Evolutionary conservation across 1,140 invertebrate species (phyloP).

Genomic region (Coptotermes formosanus): DNA sequence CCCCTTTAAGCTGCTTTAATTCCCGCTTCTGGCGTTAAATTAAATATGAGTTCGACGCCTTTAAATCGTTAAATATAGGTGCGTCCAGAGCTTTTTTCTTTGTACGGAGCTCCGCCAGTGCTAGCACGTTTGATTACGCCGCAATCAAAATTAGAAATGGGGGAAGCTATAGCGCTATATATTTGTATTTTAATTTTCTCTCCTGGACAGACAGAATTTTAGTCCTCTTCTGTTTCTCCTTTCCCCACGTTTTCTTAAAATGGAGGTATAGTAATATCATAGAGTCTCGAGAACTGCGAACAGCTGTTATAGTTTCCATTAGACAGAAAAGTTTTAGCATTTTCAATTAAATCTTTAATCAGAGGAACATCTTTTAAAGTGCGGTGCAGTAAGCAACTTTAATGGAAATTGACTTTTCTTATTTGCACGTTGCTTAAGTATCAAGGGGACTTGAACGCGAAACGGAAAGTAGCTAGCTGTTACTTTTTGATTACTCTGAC

Average conservation of each 20-base stretch:
- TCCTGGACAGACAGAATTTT: not conserved
- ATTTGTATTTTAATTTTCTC: not conserved
- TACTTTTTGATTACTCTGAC: not conserved
- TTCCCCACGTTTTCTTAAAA: not conserved
- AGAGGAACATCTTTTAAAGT: not conserved
- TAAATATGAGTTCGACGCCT: not conserved
- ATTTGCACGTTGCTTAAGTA: slow-evolving; percentile 25
- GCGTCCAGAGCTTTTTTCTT: not conserved
- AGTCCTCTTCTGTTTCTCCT: not conserved
- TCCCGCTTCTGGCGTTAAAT: not conserved
- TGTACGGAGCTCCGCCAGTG: not conserved
- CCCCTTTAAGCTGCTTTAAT: too few species aligned
- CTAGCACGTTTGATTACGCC: not conserved
- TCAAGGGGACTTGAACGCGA: not conserved
- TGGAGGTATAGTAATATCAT: not conserved
- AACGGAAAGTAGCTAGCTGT: not conserved
- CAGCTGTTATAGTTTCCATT: not conserved
- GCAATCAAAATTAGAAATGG: not conserved
- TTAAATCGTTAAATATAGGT: not conserved
- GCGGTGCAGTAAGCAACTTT: slow-evolving; percentile 23
- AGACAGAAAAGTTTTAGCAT: slow-evolving; percentile 15
- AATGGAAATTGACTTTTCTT: slow-evolving; percentile 32
- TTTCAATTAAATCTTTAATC: slow-evolving; percentile 30
- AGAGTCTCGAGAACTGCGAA: not conserved
- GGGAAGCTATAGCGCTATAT: not conserved